Evolutionary conservation across 2,888 invertebrate species (phyloP), one percentile per base, ranked within the genome.

Genomic region (Odontocerum albicorne): DNA sequence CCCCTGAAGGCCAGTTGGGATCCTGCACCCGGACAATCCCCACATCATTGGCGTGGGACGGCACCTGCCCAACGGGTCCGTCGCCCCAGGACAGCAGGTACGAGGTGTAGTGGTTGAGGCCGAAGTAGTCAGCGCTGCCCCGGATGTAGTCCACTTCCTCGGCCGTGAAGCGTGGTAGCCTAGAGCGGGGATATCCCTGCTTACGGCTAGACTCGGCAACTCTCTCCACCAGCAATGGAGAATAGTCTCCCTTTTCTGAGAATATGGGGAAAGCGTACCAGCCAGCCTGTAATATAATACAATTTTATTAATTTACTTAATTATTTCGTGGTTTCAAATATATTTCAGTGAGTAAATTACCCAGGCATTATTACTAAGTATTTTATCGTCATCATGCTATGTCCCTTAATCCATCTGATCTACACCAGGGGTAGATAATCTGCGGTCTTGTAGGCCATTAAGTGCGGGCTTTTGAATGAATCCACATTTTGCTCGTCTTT

Each of bases 31-130:
- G 70, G 8, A 79, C 69, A 16, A 84, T 76, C 1, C 84, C 84
- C 64, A 82, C 74, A 65, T 86, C 86, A 54, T 85, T 83, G 63
- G 74, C 74, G 49, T 80, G 82, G 0, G 84, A 84, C 0, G 84
- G 83, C 38, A 73, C 66, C 17, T 68, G 66, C 1, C 78, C 77
- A 0, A 76, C 75, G 65, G 73, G 70, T 4, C 46, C 54, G 32
- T 73, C 69, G 19, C 76, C 73, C 73, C 74, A 75, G 16, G 70
- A 71, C 1, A 78, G 65, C 1, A 77, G 65, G 45, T 77, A 77
- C 0, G 77, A 76, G 0, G 78, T 78, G 45, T 79, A 79, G 61
- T 78, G 78, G 53, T 79, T 79, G 10, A 79, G 64, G 0, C 77
- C 78, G 35, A 79, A 77, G 70, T 75, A 79, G 62, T 79, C 78